Percentiles rank a stretch among this genome's conserved stretches.
phyloP scores from a whole-genome alignment of 2,797 vertebrate genomes.

The Carcharodon carcharias region DNA sequence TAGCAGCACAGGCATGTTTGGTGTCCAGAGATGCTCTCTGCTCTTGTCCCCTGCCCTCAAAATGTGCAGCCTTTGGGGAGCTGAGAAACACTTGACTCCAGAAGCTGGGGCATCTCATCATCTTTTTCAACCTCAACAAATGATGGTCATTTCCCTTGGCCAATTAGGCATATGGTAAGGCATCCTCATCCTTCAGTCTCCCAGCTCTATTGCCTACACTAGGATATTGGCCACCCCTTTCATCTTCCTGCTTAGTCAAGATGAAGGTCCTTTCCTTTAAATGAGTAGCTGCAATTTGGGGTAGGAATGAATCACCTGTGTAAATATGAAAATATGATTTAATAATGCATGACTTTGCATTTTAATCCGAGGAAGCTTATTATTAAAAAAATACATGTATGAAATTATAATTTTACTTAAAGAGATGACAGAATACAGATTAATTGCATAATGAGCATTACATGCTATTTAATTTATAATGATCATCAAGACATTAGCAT shows the following conservation, averaged over 20 bases:
- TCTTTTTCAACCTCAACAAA: neutral
- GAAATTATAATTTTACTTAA: neutral
- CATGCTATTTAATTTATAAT: neutral
- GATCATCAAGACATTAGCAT: neutral
- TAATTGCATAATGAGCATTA: neutral
- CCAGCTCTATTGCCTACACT: too few relatives aligned
- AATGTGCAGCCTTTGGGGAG: neutral
- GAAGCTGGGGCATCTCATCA: neutral
- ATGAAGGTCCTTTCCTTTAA: neutral
- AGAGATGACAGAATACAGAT: neutral
- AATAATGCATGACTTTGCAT: neutral
- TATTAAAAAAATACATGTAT: neutral
- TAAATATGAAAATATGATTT: neutral
- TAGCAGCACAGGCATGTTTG: neutral
- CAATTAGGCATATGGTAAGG: neutral
- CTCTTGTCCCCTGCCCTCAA: neutral
- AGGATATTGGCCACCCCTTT: neutral
- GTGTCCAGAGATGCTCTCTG: neutral
- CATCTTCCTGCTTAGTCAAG: neutral
- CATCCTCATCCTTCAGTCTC: too few relatives aligned
- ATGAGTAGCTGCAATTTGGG: too few relatives aligned
- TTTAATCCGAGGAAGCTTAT: neutral
- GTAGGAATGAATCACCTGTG: neutral
- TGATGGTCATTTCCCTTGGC: neutral
- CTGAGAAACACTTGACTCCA: neutral